Evolutionary conservation across 2,888 invertebrate species (phyloP), one percentile per base, ranked within the genome.

Genomic region (Ischnus inquisitorius): DNA sequence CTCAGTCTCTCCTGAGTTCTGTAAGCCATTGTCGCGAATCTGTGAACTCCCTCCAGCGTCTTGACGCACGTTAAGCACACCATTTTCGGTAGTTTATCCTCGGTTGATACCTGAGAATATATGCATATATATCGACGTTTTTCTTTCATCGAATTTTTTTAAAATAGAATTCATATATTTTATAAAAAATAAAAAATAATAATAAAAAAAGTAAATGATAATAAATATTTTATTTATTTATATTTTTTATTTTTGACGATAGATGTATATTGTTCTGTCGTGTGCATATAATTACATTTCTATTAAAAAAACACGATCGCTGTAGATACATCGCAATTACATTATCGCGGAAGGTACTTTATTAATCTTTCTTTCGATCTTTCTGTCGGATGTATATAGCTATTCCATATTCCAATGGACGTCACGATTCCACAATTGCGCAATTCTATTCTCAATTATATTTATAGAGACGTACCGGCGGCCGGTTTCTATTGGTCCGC

Each of bases 71-170:
- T 94, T 76, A 95, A 93, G 90, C 96, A 96, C 87, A 96, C 95
- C 94, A 95, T 95, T 94, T 96, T 96, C 6, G 96, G 96, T 85
- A 96, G 93, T 89, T 94, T 95, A 90, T 96, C 96, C 91, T 96
- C 95, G 88, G 95, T 94, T 72, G 95, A 95, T 80, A 96, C 95
- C 96, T 96, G 92, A 71, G 91, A 60, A 25, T 3, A 90, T 69
- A 84, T 88, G 82, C 3, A 46, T 46, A 3, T n/a, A 46, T 14
- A 46, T 46, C 8, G n/a, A 46, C 0, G n/a, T 39, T 39, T 39
- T n/a, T n/a, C n/a, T n/a, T n/a, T n/a, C n/a, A n/a, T n/a, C n/a
- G n/a, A n/a, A n/a, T n/a, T n/a, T n/a, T n/a, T n/a, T n/a, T n/a
- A n/a, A n/a, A n/a, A n/a, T n/a, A n/a, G n/a, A n/a, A n/a, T n/a